Evolutionary conservation across 2,888 invertebrate species (phyloP), one percentile per base, ranked within the genome.

Genomic region (Ophonus ardosiacus): DNA sequence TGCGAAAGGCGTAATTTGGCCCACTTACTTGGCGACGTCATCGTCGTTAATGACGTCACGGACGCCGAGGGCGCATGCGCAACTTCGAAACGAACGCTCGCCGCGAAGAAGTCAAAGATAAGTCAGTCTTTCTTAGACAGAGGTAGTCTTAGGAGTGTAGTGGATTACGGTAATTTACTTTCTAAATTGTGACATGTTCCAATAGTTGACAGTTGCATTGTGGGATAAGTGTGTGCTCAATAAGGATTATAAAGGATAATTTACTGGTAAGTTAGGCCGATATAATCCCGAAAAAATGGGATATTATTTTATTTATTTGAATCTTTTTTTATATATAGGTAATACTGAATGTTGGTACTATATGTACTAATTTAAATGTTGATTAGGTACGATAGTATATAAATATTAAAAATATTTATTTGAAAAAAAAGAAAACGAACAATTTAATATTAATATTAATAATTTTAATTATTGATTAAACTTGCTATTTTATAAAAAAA

Each of bases 11-110:
- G 43, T 78, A 84, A 84, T 84, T 84, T 84, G 84, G 84, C 78
- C 84, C 84, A 84, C 84, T 84, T 84, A 84, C 71, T 15, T 38
- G 65, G 17, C 76, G 61, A 84, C 84, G 84, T 84, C 84, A 84
- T 84, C 78, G 78, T 84, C 65, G 63, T 40, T 40, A 13, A 51
- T 63, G 84, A 63, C 83, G 83, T 74, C 76, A 76, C 51, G 18
- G 56, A 13, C 18, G 63, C 59, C 40, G 3, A 24, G 15, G 63
- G 78, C 84, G 84, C 76, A 78, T 43, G 65, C 65, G 40, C 81
- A 7, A 43, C 51, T 81, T 81, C 38, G 71, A 81, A 81, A 24
- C n/a, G 68, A 78, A 57, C 61, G 78, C 84, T 78, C 83, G 83
- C 59, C 18, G 56, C 51, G 51, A 43, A 61, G 63, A 38, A 8